These are phyloP conservation scores for Prinia subflava DNA, from an alignment of 2,113 vertebrate genomes.

Conservation along the genomic window DNA sequence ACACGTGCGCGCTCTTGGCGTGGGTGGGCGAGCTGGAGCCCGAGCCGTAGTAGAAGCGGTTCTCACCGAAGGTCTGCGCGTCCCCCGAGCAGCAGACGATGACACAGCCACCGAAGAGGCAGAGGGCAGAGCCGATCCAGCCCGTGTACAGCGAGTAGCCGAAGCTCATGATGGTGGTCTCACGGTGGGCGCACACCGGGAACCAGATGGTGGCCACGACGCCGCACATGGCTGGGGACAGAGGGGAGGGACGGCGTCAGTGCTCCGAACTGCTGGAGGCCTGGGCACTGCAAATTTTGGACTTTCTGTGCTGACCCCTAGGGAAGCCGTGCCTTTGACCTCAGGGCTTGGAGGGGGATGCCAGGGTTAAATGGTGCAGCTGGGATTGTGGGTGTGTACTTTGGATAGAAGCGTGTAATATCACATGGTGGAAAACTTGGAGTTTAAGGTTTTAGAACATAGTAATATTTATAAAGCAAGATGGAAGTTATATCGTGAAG, in stretches of 20 bases:
- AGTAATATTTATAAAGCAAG: background rate
- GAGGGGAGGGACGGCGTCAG: background rate
- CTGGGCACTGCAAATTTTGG: background rate
- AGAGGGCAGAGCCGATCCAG: slow-evolving; percentile 89
- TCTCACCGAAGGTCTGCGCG: slow-evolving; percentile 81
- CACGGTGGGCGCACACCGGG: slow-evolving; percentile 82
- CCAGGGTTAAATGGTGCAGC: background rate
- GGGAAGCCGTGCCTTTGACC: background rate
- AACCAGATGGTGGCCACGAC: slow-evolving; percentile 91
- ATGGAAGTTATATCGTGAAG: background rate
- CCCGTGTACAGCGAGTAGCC: slow-evolving; percentile 92
- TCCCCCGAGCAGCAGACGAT: slow-evolving; percentile 82
- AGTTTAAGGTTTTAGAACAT: background rate
- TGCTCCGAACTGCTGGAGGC: rapidly evolving
- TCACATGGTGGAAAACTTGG: background rate
- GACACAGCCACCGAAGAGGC: slow-evolving; percentile 82
- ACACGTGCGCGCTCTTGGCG: slow-evolving; percentile 90
- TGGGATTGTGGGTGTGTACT: background rate
- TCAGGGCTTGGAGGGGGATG: background rate
- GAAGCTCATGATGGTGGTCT: slow-evolving; percentile 88
- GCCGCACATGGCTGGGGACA: slow-evolving; percentile 81
- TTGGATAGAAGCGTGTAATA: no score
- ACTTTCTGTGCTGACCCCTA: background rate
- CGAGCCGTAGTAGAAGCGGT: slow-evolving; percentile 91
- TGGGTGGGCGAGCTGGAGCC: slow-evolving; percentile 84